These are phyloP conservation scores for Neostethus bicornis DNA, from an alignment of 2,797 vertebrate species.

Conservation along the genomic window DNA sequence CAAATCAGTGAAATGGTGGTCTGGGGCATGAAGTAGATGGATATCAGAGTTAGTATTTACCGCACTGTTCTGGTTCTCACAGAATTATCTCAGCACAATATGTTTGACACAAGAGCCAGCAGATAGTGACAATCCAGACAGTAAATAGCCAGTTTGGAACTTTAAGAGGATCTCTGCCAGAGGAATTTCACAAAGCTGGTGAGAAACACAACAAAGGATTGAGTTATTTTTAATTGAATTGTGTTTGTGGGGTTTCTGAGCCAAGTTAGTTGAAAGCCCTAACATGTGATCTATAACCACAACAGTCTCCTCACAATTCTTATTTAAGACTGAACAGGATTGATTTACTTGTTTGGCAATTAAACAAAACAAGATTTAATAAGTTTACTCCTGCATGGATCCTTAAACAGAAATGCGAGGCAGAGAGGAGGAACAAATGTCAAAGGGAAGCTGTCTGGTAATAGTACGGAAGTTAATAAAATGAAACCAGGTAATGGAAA, in stretches of 20 bases:
- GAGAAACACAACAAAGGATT: conserved; percentile 12
- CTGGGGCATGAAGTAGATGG: conserved; percentile 43
- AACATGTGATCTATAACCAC: conserved; percentile 16
- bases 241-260: conserved; percentile 23
- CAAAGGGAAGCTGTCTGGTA: conserved; percentile 73
- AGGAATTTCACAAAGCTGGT: conserved; percentile 8
- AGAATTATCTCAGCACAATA: conserved; percentile 40
- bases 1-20: conserved; percentile 57
- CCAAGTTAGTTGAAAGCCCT: conserved; percentile 15
- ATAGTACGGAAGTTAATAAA: conserved; percentile 83
- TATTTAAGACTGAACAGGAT: conserved; percentile 24
- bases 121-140: conserved; percentile 37
- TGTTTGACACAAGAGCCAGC: conserved; percentile 36
- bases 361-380: conserved; percentile 58
- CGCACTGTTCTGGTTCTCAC: conserved; percentile 40
- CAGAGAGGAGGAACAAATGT: conserved; percentile 65
- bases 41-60: conserved; percentile 60
- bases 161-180: conserved; percentile 24
- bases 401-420: conserved; percentile 70
- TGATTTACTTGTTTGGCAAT: conserved; percentile 45
- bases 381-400: conserved; percentile 57
- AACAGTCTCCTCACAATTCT: conserved; percentile 32
- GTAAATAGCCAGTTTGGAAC: conserved; percentile 25
- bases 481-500: conserved; percentile 82
- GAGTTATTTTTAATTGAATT: conserved; percentile 17